phyloP scores from a whole-genome alignment of 2,888 invertebrate species.

The Lycaena phlaeas region DNA sequence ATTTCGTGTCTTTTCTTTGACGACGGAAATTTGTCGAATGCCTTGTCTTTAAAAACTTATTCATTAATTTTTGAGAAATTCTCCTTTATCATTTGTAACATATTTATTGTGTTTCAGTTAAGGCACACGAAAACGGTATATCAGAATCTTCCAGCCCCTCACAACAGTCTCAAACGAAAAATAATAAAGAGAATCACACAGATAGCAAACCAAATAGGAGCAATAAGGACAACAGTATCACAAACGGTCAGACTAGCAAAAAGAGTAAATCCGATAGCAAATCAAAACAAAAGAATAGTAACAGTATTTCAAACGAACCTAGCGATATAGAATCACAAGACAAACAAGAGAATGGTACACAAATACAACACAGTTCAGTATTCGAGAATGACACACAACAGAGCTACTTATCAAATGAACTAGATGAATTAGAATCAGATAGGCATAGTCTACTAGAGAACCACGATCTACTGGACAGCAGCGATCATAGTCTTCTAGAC shows the following conservation, averaged over 20 bases:
- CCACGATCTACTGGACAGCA: constrained; percentile 58
- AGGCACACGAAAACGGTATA: constrained; percentile 68
- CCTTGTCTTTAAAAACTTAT: no score
- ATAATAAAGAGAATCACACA: constrained; percentile 62
- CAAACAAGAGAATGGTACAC: constrained; percentile 22
- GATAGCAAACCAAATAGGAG: constrained; percentile 50
- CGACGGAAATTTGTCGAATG: no score
- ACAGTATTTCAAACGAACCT: constrained; percentile 38
- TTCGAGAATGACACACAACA: constrained; percentile 48
- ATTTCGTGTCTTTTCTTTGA: no score
- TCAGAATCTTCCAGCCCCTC: constrained; percentile 67
- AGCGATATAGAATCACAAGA: constrained; percentile 35
- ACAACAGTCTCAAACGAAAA: constrained; percentile 60
- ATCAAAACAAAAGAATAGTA: constrained; percentile 68
- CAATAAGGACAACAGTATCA: constrained; percentile 59
- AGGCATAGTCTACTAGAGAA: constrained; percentile 63
- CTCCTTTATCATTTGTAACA: no score
- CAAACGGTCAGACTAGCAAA: constrained; percentile 52
- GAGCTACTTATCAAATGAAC: constrained; percentile 49
- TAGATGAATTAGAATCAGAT: constrained; percentile 64
- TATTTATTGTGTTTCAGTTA: constrained; percentile 46
- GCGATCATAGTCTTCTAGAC: constrained; percentile 57
- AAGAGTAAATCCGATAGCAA: constrained; percentile 62
- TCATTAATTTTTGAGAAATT: no score
- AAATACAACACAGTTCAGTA: constrained; percentile 31